Base-by-base conservation (phyloP, 1,140 invertebrate species). In the Thrips palmi region DNA sequence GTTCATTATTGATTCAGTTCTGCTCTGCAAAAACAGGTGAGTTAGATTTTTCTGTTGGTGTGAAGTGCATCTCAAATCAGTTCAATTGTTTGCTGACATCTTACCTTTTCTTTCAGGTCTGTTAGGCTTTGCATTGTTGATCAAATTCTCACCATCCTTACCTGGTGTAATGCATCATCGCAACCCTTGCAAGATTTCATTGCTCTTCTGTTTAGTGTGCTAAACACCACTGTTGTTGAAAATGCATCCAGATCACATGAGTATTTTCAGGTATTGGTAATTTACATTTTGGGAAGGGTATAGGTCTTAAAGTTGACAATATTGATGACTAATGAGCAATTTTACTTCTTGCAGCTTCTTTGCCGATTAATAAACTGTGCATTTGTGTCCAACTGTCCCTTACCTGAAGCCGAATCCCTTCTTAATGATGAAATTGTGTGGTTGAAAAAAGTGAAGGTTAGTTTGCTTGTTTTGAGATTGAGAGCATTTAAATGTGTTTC, bases 1-100 rank as follows among this genome's bases (percentile, higher is more conserved):
- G 19, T 89, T 92, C 51, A 74, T 92, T 12, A 77, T 91, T 43
- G 87, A 91, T 55, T 63, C 92, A 42, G 74, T 96, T 40, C 65
- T 96, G 20, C 67, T 87, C 23, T 66, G 62, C 48, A 59, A 58
- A 48, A 63, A 64, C 44, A 64, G 63, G 61, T 65, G 44, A 47
- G 39, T 46, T 37, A 31, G 24, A 7, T 36, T 11, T 7, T 19
- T 19, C 14, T 37, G 21, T 10, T 3, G 12, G 2, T n/a, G n/a
- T n/a, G n/a, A n/a, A n/a, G n/a, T n/a, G n/a, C n/a, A n/a, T n/a
- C n/a, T n/a, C n/a, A n/a, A n/a, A n/a, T n/a, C n/a, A n/a, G 17
- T 41, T 41, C 2, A 35, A 37, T 32, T 36, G 7, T 43, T 28
- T 38, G 20, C 33, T 17, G 6, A 36, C 19, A 7, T 11, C 30